Conservation (phyloP, 92 coral and sea anemone species). For the Palythoa grandiflora region DNA sequence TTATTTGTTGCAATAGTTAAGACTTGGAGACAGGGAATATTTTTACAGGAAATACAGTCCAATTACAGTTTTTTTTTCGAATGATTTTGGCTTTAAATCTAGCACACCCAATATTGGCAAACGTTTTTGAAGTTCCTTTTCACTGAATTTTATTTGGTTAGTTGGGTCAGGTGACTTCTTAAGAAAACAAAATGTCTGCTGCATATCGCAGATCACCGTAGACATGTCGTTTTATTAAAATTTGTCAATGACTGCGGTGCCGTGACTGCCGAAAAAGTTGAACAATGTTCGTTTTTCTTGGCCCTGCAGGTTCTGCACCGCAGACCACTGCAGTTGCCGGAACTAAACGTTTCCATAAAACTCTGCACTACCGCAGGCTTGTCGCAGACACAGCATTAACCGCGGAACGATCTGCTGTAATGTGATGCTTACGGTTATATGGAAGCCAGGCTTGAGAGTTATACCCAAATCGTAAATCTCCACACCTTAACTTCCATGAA, state of each 20-base stretch:
- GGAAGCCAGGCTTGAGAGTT: background rate
- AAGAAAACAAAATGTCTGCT: background rate
- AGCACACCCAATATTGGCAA: background rate
- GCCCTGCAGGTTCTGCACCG: background rate
- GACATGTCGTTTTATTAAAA: background rate
- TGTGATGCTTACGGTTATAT: too few relatives aligned
- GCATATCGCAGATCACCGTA: background rate
- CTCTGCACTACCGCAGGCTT: background rate
- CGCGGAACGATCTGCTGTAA: background rate
- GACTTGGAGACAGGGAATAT: background rate
- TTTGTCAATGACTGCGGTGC: background rate
- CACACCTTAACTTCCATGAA: too few relatives aligned
- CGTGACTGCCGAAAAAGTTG: background rate
- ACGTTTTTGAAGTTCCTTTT: background rate
- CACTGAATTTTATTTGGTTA: background rate
- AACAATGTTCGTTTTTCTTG: background rate
- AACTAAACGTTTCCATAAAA: background rate
- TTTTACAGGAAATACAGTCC: too few relatives aligned
- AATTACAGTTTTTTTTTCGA: too few relatives aligned
- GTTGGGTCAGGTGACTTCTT: background rate
- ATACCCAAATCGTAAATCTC: too few relatives aligned
- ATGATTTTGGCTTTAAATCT: too few relatives aligned
- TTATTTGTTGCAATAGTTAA: background rate
- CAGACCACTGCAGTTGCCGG: background rate
- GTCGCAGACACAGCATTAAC: background rate